phyloP scores from a whole-genome alignment of 2,888 invertebrate species.

The Enchytraeus crypticus region DNA sequence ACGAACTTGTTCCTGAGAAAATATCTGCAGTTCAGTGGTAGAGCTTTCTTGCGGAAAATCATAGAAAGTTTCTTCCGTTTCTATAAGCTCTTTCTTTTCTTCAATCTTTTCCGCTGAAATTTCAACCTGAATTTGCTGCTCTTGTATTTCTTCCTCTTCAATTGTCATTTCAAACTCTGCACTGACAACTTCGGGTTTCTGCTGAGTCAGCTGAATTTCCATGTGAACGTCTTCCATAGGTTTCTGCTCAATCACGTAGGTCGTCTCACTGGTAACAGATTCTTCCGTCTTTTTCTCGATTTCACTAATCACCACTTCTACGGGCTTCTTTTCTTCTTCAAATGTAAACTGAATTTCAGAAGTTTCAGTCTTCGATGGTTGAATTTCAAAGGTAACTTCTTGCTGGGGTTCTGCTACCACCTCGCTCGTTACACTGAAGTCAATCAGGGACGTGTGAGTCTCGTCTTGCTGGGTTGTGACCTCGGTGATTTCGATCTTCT shows the following conservation, averaged over 20 bases:
- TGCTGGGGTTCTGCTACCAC: conserved; percentile 15
- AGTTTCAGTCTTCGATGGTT: background rate
- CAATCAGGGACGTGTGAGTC: background rate
- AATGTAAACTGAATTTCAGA: background rate
- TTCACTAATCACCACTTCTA: background rate
- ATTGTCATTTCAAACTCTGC: background rate
- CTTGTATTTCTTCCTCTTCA: conserved; percentile 12
- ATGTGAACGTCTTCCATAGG: background rate
- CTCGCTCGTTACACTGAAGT: background rate
- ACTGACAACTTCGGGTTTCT: conserved; percentile 4
- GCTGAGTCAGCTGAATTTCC: background rate
- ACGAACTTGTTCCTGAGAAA: background rate
- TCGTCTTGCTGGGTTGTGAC: conserved; percentile 27
- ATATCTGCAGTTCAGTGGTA: background rate
- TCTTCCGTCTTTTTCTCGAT: background rate
- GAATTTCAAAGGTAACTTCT: conserved; percentile 17
- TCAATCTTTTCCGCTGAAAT: conserved; percentile 9
- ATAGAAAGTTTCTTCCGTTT: background rate
- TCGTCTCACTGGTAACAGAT: background rate
- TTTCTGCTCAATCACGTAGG: background rate
- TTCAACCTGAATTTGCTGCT: conserved; percentile 15
- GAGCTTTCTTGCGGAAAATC: background rate
- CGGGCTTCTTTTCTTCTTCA: conserved; percentile 5
- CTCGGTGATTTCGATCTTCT: background rate
- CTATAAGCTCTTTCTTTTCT: background rate